Evolutionary conservation across 2,888 invertebrate species (phyloP).

Genomic region (Microchrysa polita): DNA sequence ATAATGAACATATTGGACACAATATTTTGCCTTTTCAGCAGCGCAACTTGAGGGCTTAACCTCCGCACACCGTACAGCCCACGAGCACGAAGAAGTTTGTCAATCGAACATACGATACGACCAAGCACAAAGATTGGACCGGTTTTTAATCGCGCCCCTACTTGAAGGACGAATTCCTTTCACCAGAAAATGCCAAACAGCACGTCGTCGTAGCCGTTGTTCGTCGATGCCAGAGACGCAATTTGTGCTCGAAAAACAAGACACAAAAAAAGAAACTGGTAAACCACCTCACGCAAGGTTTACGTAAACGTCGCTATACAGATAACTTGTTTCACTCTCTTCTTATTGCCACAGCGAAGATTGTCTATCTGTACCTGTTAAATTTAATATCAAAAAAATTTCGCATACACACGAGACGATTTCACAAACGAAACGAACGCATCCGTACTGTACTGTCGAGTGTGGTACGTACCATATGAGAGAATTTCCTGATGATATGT

Average conservation of each 20-base stretch:
- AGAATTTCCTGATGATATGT: no score
- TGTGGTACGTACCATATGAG: no score
- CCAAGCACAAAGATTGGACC: background rate
- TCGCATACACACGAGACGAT: background rate
- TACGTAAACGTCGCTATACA: background rate
- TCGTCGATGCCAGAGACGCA: background rate
- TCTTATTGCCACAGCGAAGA: no score
- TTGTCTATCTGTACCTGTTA: background rate
- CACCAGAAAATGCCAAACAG: background rate
- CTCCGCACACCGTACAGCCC: no score
- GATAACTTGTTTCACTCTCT: no score
- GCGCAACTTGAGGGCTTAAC: no score
- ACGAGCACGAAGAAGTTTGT: no score
- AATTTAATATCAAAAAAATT: background rate
- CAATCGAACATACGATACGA: no score
- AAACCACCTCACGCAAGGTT: background rate
- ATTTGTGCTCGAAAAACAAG: slow-evolving; percentile 3
- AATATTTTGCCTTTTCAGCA: no score
- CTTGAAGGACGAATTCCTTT: slow-evolving; percentile 20
- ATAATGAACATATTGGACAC: no score
- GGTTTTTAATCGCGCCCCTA: background rate
- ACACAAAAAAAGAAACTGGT: background rate
- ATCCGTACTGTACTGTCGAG: background rate
- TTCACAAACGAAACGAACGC: background rate
- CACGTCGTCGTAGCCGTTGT: no score